Percentiles rank a stretch among this genome's conserved stretches.
Conservation (phyloP, 1,140 invertebrate species). For the Coelopa frigida region DNA sequence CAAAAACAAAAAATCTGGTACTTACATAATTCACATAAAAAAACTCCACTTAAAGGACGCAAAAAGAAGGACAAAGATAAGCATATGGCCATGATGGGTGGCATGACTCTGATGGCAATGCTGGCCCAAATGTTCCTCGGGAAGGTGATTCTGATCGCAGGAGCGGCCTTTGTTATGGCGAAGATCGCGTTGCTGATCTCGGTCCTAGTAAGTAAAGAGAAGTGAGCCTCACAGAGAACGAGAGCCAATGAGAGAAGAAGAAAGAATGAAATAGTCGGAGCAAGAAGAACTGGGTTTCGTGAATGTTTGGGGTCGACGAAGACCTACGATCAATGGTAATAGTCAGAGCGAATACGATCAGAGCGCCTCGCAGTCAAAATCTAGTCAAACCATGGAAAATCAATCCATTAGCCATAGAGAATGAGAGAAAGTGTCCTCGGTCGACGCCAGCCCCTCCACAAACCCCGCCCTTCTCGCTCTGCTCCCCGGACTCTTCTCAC, state of each 20-base stretch:
- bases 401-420: neutral
- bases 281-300: no score
- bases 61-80: slow-evolving; percentile 45
- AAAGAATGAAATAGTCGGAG: no score
- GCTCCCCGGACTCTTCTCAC: no score
- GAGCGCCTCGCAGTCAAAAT: no score
- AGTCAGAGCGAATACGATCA: no score
- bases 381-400: no score
- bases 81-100: slow-evolving; percentile 54
- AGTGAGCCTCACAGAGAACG: neutral
- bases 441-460: no score
- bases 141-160: slow-evolving; percentile 59
- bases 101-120: slow-evolving; percentile 57
- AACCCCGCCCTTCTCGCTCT: no score
- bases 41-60: slow-evolving; percentile 38
- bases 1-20: slow-evolving; percentile 17
- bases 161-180: slow-evolving; percentile 58
- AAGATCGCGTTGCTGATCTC: slow-evolving; percentile 62
- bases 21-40: slow-evolving; percentile 24
- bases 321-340: no score
- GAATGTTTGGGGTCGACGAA: no score
- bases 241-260: neutral
- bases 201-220: slow-evolving; percentile 46
- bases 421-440: neutral
- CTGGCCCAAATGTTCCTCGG: slow-evolving; percentile 60